Conservation (phyloP, 2,888 invertebrate genomes). For the Deilephila porcellus region DNA sequence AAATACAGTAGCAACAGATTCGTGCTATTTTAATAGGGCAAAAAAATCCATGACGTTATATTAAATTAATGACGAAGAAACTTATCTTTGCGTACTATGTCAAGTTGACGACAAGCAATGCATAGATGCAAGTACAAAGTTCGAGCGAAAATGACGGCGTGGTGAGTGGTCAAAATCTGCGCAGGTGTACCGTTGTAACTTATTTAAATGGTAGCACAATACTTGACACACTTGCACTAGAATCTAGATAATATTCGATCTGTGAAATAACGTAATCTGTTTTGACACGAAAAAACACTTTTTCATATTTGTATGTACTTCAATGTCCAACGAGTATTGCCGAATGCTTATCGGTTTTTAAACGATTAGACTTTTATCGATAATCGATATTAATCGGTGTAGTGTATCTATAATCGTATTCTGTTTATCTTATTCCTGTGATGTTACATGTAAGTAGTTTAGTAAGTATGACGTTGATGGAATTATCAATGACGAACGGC, state of each 20-base stretch:
- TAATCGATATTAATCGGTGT: not conserved
- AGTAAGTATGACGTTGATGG: not conserved
- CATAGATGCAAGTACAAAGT: no score
- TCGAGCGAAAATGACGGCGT: no score
- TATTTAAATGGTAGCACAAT: not conserved
- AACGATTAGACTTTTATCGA: not conserved
- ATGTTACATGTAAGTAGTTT: not conserved
- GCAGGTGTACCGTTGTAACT: no score
- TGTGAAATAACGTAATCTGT: not conserved
- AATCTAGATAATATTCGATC: not conserved
- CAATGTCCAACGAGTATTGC: not conserved
- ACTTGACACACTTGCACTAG: not conserved
- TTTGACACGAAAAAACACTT: not conserved
- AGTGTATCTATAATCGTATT: not conserved
- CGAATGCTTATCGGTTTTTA: not conserved
- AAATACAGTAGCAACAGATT: no score
- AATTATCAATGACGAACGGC: no score
- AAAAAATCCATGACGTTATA: no score
- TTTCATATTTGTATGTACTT: not conserved
- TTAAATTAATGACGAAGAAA: no score
- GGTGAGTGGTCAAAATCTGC: no score
- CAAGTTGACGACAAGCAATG: no score
- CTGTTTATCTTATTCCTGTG: not conserved
- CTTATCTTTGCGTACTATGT: no score
- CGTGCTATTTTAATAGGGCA: no score